Percentiles rank a stretch among this genome's conserved stretches.
Evolutionary conservation across 37 sponge, comb jelly and placozoan genomes (phyloP).

Genomic region (Agelas oroides): DNA sequence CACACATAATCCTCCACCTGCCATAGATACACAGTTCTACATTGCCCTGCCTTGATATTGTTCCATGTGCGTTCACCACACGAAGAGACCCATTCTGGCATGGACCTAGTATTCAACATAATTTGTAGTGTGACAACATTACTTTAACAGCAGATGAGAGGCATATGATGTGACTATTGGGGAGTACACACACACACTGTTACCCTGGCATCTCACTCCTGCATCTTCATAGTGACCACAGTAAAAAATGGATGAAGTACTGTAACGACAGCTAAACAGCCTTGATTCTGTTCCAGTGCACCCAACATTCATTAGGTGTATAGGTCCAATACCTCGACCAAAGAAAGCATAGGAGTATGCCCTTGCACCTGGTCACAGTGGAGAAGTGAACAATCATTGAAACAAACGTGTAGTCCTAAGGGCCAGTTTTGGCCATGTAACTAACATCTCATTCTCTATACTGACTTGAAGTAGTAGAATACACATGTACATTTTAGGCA

Average conservation of each 20-base stretch:
- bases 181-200: not conserved
- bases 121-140: too few relatives aligned
- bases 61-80: not conserved
- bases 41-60: not conserved
- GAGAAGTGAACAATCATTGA: too few relatives aligned
- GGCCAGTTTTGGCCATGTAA: too few relatives aligned
- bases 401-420: too few relatives aligned
- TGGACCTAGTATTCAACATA: not conserved
- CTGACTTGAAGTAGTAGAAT: too few relatives aligned
- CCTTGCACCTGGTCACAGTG: not conserved
- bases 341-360: not conserved
- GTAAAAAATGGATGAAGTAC: too few relatives aligned
- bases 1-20: slow-evolving; percentile 17
- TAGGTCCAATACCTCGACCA: slow-evolving; percentile 22
- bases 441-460: too few relatives aligned
- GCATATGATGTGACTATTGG: too few relatives aligned
- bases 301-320: slow-evolving; percentile 4
- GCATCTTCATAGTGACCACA: slow-evolving; percentile 3
- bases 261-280: slow-evolving; percentile 10
- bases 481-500: too few relatives aligned
- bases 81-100: slow-evolving; percentile 12
- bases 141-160: too few relatives aligned
- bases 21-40: slow-evolving; percentile 28
- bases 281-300: slow-evolving; percentile 35
- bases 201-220: slow-evolving; percentile 10